These are phyloP conservation scores for Brachionus rotundiformis DNA, from an alignment of 1,140 invertebrate genomes.

Conservation along the genomic window DNA sequence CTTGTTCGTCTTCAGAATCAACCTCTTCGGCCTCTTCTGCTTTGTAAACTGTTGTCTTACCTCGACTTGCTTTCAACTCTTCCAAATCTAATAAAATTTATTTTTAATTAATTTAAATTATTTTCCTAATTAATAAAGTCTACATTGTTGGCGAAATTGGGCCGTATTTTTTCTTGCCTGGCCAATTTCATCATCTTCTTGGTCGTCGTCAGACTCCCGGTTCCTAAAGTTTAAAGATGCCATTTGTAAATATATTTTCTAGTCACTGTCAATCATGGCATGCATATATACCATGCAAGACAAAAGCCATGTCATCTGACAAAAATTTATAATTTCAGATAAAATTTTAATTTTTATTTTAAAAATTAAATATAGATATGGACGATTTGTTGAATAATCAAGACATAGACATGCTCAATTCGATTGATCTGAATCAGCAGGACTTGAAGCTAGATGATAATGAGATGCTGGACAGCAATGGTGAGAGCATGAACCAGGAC, in stretches of 20 bases:
- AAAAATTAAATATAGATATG: not conserved
- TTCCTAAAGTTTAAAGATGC: conserved; percentile 7
- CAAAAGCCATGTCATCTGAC: not conserved
- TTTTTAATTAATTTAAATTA: not conserved
- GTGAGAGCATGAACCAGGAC: conserved; percentile 19
- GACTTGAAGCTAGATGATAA: conserved; percentile 10
- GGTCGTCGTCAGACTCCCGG: not conserved
- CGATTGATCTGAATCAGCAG: conserved; percentile 16
- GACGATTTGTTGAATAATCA: conserved; percentile 26
- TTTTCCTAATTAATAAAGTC: not conserved
- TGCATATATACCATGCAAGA: not conserved
- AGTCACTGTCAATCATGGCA: not conserved
- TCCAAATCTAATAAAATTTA: not conserved
- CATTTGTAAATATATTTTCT: conserved; percentile 6
- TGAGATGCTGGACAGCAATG: conserved; percentile 21
- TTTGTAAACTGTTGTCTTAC: conserved; percentile 4
- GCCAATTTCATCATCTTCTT: not conserved
- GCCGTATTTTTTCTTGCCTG: not conserved
- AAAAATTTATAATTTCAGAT: not conserved
- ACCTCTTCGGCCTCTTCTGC: not conserved
- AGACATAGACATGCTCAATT: conserved; percentile 36
- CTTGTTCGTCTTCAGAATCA: not conserved
- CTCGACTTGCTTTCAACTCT: conserved; percentile 10
- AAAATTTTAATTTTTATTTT: conserved; percentile 8
- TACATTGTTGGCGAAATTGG: conserved; percentile 12